Conservation (phyloP, 1,140 invertebrate species). For the Halictus rubicundus region DNA sequence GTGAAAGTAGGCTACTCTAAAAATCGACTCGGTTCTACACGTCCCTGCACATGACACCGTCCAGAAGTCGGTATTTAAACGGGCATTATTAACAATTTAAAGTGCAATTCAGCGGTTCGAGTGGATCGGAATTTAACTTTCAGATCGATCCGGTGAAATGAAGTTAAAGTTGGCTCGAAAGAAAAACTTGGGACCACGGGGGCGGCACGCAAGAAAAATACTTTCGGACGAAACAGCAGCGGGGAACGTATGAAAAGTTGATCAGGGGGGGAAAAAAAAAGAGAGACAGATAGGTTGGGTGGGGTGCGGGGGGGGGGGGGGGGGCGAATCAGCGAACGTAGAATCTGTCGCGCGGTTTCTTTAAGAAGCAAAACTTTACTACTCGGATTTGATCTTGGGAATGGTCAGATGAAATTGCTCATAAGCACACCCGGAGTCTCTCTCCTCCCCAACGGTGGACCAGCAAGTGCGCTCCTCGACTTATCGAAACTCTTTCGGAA, state of each 20-base stretch:
- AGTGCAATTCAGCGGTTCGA: too few species aligned
- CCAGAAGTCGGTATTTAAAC: too few species aligned
- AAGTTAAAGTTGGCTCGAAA: neutral
- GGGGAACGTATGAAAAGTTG: conserved; percentile 28
- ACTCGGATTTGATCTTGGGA: conserved; percentile 55
- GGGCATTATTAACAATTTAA: too few species aligned
- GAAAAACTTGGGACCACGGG: neutral
- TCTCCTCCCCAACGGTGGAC: conserved; percentile 43
- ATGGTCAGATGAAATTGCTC: conserved; percentile 58
- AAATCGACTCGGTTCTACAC: too few species aligned
- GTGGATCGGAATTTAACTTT: too few species aligned
- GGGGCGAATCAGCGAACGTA: conserved; percentile 15
- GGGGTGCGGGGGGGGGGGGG: neutral
- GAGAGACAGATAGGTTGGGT: too few species aligned
- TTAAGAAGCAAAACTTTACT: conserved; percentile 53
- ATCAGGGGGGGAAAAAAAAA: too few species aligned
- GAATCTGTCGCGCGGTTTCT: conserved; percentile 40
- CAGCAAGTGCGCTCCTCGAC: conserved; percentile 51
- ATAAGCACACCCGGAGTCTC: conserved; percentile 56
- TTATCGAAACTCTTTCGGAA: conserved; percentile 65
- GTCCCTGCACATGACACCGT: too few species aligned
- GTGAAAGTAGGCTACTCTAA: too few species aligned
- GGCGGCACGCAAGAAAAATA: neutral
- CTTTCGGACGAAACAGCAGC: neutral
- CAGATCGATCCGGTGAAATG: neutral